Evolutionary conservation across 1,140 invertebrate species (phyloP), one percentile per base, ranked within the genome.

Genomic region (Nephila pilipes): DNA sequence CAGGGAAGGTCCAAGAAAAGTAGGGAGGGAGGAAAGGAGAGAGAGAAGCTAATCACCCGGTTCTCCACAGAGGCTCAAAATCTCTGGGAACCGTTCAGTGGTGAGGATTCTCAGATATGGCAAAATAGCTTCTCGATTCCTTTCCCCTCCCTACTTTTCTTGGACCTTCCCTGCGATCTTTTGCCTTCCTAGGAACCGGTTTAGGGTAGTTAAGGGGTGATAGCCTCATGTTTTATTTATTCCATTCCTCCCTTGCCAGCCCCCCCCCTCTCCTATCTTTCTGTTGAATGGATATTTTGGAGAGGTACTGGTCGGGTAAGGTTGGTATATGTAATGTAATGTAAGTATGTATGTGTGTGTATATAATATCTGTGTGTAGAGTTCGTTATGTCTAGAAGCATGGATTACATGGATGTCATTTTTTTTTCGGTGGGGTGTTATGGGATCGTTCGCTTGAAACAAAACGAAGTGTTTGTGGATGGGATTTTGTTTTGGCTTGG

Each of bases 171-270:
- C 18, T 58, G 46, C 80, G 32, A 85, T 91, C 90, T 60, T 54
- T 91, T 65, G 90, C 79, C 38, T 32, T n/a, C 36, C 36, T 75
- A 14, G 69, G 46, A 91, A 91, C 90, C 90, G 90, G 90, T 91
- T 91, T 91, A 79, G n/a, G 90, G 58, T 83, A 85, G 90, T 91
- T 91, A 91, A 91, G 90, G 90, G 90, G 90, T 91, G 90, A 91
- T 91, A 65, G 80, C 60, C 90, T 91, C 90, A 91, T 91, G 90
- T 91, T 91, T 91, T 91, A 85, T 85, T 60, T 90, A 81, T 25
- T 85, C 54, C 75, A 25, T 60, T 32, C 60, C 60, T 54, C 85
- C 60, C 85, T 54, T 18, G 2, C 58, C 58, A 5, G 2, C 58
- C 58, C 16, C 12, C 25, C n/a, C 65, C 69, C 29, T 29, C 32